A percentile compares a stretch with the other conserved stretches of the same genome.
phyloP scores from a whole-genome alignment of 1,140 invertebrate genomes.

The Eriosoma lanigerum region DNA sequence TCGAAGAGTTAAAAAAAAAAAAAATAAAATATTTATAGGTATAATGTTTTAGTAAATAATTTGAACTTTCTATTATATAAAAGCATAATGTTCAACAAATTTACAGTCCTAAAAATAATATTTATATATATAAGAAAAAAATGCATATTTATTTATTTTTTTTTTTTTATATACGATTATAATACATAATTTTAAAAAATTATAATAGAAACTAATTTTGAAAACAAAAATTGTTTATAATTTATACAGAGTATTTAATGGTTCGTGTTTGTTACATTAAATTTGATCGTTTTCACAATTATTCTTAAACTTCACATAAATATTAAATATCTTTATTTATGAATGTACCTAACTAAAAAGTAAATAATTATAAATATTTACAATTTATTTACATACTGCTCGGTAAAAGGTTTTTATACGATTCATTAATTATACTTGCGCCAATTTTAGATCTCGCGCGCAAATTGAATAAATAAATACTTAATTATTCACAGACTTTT shows the following conservation, averaged over 20 bases:
- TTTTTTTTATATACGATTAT: no score
- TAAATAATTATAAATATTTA: conserved; percentile 10
- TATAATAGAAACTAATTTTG: no score
- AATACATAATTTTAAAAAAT: no score
- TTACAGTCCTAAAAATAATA: no score
- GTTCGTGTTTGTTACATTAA: background rate
- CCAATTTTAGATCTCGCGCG: background rate
- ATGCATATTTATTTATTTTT: no score
- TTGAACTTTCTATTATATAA: no score
- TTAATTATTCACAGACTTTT: background rate
- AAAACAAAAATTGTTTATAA: no score
- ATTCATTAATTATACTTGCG: conserved; percentile 30
- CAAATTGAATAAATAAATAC: conserved; percentile 12
- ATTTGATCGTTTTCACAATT: background rate
- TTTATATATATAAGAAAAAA: no score
- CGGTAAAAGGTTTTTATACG: background rate
- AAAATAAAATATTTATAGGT: no score
- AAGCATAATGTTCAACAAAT: no score
- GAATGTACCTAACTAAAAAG: background rate
- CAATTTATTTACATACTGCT: background rate
- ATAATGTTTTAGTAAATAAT: no score
- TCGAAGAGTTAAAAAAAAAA: no score
- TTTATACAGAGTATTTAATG: background rate
- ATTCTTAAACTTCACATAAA: background rate
- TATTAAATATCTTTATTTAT: background rate